Conservation (phyloP, 2,113 vertebrate species). For the Neolamprologus ventralis region DNA sequence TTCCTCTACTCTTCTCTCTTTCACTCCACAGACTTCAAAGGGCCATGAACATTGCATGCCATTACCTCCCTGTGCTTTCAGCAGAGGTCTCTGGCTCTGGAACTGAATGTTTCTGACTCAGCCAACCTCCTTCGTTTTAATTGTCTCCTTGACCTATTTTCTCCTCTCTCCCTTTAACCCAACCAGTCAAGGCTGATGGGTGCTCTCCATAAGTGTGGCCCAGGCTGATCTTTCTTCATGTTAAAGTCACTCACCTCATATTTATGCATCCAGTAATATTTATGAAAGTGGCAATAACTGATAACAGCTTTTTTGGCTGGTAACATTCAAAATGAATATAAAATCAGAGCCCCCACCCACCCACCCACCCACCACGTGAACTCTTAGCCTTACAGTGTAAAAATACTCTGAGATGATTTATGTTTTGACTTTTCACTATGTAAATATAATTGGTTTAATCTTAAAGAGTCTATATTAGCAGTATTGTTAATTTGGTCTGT, state of each 20-base stretch:
- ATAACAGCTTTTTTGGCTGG: neutral
- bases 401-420: neutral
- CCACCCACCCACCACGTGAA: neutral
- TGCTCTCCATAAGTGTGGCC: neutral
- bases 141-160: neutral
- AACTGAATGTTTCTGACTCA: neutral
- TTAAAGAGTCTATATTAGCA: neutral
- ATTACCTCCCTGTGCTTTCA: neutral
- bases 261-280: neutral
- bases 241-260: neutral
- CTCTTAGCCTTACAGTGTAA: neutral
- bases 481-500: neutral
- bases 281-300: neutral
- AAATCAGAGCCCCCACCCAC: neutral
- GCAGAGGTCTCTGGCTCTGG: neutral
- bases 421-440: neutral
- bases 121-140: neutral
- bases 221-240: neutral
- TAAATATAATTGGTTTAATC: neutral
- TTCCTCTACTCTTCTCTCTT: neutral
- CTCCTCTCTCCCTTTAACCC: neutral
- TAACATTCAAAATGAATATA: neutral
- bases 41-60: neutral
- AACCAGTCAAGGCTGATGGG: neutral
- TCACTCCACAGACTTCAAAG: neutral